Base-by-base conservation (phyloP, 2,797 vertebrate species). In the Cyprinodon diabolis region DNA sequence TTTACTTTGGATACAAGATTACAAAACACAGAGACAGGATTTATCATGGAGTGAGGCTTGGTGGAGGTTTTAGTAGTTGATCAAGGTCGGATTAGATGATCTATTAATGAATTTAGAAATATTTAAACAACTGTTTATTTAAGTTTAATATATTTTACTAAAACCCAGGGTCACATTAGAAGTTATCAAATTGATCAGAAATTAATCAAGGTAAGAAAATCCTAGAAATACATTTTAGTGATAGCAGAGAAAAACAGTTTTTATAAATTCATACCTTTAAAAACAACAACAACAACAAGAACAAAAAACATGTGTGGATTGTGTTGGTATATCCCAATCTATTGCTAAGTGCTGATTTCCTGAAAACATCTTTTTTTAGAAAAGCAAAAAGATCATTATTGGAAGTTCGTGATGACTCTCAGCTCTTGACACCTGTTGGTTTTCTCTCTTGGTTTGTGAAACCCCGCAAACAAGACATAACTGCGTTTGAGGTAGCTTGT, bases 1-100 rank as follows among this genome's bases (percentile, higher is more conserved):
- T 83, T 81, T 82, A 84, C 67, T 89, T 80, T 87, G 76, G 74
- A 83, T 84, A 79, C 75, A 86, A 83, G 81, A 92, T 90, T 86
- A 86, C 79, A 80, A 87, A 85, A 77, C 65, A 75, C 45, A 78
- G 71, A 75, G 60, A 17, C 68, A 57, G 74, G 74, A 77, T 17
- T 52, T 74, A 56, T 57, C 6, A 2, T 9, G 55, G 66, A 66
- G 45, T 73, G 62, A 6, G 54, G 35, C 23, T 52, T 13, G 15
- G 21, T 8, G 35, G 23, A 75, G 10, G 70, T 43, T 54, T 76
- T 69, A 23, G 43, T 25, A 15, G 17, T 19, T 52, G 40, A 65
- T 69, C 21, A 17, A 49, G 52, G 43, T 9, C 0, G 17, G 69
- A 79, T 65, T 35, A 8, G 6, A 58, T 37, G 35, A 62, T 40